Percentiles rank a stretch among this genome's conserved stretches.
Conservation (phyloP, 2,797 vertebrate genomes). For the Enteromius paludinosus region DNA sequence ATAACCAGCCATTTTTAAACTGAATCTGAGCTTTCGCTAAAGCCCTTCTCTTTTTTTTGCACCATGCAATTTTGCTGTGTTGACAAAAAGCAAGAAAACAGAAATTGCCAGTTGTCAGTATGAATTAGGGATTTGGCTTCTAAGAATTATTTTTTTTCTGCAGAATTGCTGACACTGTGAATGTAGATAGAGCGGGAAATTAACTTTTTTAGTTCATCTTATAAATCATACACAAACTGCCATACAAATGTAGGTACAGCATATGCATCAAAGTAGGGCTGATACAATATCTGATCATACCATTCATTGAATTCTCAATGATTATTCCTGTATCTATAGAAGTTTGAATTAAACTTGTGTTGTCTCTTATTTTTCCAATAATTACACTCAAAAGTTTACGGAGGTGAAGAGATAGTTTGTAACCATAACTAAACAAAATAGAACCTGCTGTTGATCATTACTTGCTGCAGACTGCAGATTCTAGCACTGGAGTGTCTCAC, state of each 20-base stretch:
- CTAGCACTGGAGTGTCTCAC: background rate
- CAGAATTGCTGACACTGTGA: constrained; percentile 18
- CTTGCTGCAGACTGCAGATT: background rate
- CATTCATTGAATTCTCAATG: background rate
- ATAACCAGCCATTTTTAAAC: background rate
- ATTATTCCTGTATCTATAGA: background rate
- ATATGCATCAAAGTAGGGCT: background rate
- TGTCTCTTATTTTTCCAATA: background rate
- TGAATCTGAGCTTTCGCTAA: background rate
- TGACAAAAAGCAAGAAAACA: constrained; percentile 17
- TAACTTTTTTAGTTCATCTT: background rate
- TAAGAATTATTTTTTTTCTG: background rate
- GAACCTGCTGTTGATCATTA: background rate
- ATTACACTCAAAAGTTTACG: background rate
- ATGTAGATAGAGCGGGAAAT: background rate
- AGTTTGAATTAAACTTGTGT: background rate
- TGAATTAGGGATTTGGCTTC: constrained; percentile 25
- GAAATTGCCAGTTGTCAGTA: constrained; percentile 12
- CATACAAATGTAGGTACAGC: background rate
- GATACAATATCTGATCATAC: background rate
- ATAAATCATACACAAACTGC: background rate
- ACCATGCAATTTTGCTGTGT: background rate
- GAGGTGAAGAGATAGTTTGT: background rate
- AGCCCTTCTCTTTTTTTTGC: background rate
- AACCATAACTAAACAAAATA: background rate